Base-by-base conservation (phyloP, 2,888 invertebrate genomes). In the Scaptomyza polygonia region DNA sequence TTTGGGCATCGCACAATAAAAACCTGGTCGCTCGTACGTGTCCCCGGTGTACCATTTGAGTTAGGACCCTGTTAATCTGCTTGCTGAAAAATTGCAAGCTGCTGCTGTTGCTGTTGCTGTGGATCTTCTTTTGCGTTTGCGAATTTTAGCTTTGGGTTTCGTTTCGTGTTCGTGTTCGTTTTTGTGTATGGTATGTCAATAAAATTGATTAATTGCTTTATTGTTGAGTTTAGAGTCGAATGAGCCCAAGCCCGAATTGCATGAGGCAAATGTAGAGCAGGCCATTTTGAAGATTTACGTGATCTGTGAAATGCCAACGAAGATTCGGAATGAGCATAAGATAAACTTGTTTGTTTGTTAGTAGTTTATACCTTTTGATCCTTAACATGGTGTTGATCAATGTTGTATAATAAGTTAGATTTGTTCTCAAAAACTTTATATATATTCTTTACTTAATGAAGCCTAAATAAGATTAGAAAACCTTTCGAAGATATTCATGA, bases 151-250 rank as follows among this genome's bases (percentile, higher is more conserved):
- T n/a, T 16, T 8, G 67, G 65, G 61, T 65, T 69, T 29, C 30
- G 25, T 8, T 39, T 70, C 43, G 44, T 29, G 36, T 25, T 36
- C 14, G 42, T 48, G n/a, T 66, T 66, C 5, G 67, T 84, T 75
- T 81, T 66, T 66, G 48, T 72, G 39, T 74, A 39, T 49, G 62
- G 51, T 51, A 39, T 75, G 79, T 82, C 78, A 79, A 79, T 82
- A 78, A 85, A 85, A 67, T 85, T 84, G 84, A 85, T 85, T 86
- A 86, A 87, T 86, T 82, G 85, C 78, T 76, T 72, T 71, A 82
- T 86, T 86, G 84, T 84, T 71, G 62, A 73, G 53, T 49, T 58
- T 21, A 12, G 16, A 32, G 30, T 12, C 56, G 66, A 65, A 66
- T 67, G 65, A 42, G 39, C n/a, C 45, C 27, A 7, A 52, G 42